Conservation (phyloP, 1,140 invertebrate species). For the Neelides sp. region DNA sequence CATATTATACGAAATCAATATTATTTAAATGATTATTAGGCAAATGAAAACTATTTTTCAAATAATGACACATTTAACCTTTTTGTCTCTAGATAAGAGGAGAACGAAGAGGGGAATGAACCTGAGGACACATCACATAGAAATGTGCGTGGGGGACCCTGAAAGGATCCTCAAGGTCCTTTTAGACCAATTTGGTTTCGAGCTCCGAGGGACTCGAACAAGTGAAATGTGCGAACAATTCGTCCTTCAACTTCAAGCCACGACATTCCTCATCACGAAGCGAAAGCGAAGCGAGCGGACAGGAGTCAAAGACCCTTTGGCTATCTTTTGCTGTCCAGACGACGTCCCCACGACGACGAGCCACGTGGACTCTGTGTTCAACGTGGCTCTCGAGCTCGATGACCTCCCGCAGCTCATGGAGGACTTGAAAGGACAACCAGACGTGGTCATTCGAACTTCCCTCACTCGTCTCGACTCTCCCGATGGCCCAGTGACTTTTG, state of each 20-base stretch:
- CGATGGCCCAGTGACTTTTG: conserved; percentile 35
- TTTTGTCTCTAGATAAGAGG: too few species aligned
- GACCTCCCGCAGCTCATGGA: conserved; percentile 34
- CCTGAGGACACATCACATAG: conserved; percentile 39
- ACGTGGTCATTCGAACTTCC: conserved; percentile 32
- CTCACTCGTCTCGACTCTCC: conserved; percentile 25
- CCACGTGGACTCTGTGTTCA: conserved; percentile 38
- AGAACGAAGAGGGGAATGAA: too few species aligned
- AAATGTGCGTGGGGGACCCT: conserved; percentile 37
- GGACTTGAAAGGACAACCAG: conserved; percentile 27
- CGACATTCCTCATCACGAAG: conserved; percentile 37
- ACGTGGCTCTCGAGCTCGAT: conserved; percentile 40
- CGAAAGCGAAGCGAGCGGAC: conserved; percentile 5
- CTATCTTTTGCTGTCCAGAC: conserved; percentile 32
- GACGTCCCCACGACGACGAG: conserved; percentile 6
- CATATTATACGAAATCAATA: too few species aligned
- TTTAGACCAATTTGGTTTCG: conserved; percentile 35
- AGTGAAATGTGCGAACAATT: conserved; percentile 34
- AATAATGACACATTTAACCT: too few species aligned
- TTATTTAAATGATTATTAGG: too few species aligned
- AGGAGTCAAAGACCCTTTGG: conserved; percentile 29
- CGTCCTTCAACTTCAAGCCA: conserved; percentile 35
- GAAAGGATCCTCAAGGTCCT: conserved; percentile 31
- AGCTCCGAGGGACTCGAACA: conserved; percentile 32
- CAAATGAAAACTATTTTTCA: too few species aligned